phyloP scores from a whole-genome alignment of 2,888 invertebrate genomes.

The Sinohyriopsis cumingii region DNA sequence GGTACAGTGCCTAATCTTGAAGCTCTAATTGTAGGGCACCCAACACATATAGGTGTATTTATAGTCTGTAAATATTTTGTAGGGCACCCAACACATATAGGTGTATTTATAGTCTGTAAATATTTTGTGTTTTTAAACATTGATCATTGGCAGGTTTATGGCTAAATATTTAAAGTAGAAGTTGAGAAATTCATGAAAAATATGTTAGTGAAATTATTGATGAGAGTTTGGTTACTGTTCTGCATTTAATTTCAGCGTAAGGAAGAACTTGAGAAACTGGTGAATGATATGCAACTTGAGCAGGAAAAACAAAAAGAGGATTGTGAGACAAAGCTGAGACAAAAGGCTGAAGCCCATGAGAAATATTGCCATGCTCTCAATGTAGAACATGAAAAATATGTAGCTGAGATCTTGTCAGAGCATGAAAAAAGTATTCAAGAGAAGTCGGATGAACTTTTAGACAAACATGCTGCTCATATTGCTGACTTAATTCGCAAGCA shows the following conservation, averaged over 20 bases:
- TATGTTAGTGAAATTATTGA: no score
- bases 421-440: slow-evolving; percentile 72
- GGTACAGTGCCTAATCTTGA: no score
- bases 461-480: slow-evolving; percentile 46
- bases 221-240: no score
- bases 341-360: slow-evolving; percentile 69
- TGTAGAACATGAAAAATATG: slow-evolving; percentile 68
- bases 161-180: no score
- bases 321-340: slow-evolving; percentile 65
- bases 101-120: no score
- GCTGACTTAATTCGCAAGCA: slow-evolving; percentile 47
- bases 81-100: no score
- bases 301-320: slow-evolving; percentile 33
- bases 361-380: slow-evolving; percentile 28
- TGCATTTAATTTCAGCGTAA: neutral
- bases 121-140: no score
- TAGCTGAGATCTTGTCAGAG: slow-evolving; percentile 77
- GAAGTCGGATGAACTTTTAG: slow-evolving; percentile 43
- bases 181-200: no score
- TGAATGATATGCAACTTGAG: slow-evolving; percentile 34
- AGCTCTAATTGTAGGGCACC: no score
- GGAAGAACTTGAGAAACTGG: slow-evolving; percentile 28
- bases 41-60: no score
- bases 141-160: no score
- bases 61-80: no score